Evolutionary conservation across 2,888 invertebrate species (phyloP).

Genomic region (Cactoblastis cactorum): DNA sequence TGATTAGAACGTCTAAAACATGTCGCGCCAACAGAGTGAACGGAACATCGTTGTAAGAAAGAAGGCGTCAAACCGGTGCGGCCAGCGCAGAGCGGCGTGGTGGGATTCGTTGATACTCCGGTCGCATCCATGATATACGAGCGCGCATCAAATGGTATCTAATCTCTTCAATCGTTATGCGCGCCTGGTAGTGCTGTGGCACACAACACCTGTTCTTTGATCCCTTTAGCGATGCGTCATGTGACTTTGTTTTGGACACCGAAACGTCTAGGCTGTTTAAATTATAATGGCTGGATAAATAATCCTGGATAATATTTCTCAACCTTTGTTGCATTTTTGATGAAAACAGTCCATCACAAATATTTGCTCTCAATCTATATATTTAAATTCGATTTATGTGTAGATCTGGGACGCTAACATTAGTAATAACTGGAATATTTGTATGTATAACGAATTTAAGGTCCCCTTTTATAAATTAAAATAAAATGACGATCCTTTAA

Average conservation of each 20-base stretch:
- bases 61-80: slow-evolving; percentile 17
- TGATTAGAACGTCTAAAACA: slow-evolving; percentile 1
- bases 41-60: slow-evolving; percentile 7
- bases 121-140: slow-evolving; percentile 31
- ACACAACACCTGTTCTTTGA: slow-evolving; percentile 51
- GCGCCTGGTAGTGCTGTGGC: slow-evolving; percentile 43
- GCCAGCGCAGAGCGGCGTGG: no score
- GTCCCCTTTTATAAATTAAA: no score
- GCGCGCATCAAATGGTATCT: slow-evolving; percentile 29
- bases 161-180: slow-evolving; percentile 37
- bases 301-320: background rate
- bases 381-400: no score
- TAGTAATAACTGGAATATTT: no score
- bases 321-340: no score
- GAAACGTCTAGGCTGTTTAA: background rate
- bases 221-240: slow-evolving; percentile 23
- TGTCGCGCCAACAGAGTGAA: background rate
- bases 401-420: no score
- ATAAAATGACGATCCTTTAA: no score
- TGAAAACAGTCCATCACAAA: no score
- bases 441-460: no score
- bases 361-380: no score
- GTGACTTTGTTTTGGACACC: background rate
- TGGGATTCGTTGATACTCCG: slow-evolving; percentile 19
- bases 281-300: background rate